A percentile compares a stretch with the other conserved stretches of the same genome.
These are phyloP conservation scores for Lasioglossum lativentre DNA, from an alignment of 2,888 invertebrate genomes.

Conservation along the genomic window DNA sequence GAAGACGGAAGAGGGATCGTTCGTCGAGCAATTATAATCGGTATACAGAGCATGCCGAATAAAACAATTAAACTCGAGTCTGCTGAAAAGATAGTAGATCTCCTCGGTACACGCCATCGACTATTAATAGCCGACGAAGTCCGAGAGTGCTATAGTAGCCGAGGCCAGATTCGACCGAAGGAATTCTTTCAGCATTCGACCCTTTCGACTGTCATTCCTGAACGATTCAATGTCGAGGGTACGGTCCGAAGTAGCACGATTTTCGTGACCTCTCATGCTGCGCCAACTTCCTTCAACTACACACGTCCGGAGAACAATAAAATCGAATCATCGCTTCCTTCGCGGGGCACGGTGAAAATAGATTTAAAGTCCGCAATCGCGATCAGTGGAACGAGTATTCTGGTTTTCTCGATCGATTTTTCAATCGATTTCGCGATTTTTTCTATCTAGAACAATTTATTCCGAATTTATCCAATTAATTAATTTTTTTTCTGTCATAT, in stretches of 20 bases:
- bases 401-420: background rate
- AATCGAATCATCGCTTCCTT: background rate
- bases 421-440: background rate
- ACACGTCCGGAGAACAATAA: background rate
- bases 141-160: conserved; percentile 60
- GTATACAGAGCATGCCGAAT: conserved; percentile 36
- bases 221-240: conserved; percentile 72
- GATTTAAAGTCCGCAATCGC: background rate
- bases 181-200: conserved; percentile 62
- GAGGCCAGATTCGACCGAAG: conserved; percentile 67
- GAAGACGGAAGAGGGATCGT: background rate
- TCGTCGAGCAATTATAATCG: conserved; percentile 33
- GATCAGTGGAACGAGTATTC: background rate
- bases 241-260: conserved; percentile 39
- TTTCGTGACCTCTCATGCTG: conserved; percentile 9
- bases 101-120: conserved; percentile 53
- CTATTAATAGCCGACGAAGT: conserved; percentile 73
- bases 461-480: too few relatives aligned
- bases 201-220: conserved; percentile 49
- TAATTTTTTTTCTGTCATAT: too few relatives aligned
- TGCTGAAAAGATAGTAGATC: conserved; percentile 66
- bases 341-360: too few relatives aligned
- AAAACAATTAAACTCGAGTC: conserved; percentile 57
- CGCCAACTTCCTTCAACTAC: conserved; percentile 3
- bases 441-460: background rate